Evolutionary conservation across 2,888 invertebrate species (phyloP).

Genomic region (Synergus gifuensis): DNA sequence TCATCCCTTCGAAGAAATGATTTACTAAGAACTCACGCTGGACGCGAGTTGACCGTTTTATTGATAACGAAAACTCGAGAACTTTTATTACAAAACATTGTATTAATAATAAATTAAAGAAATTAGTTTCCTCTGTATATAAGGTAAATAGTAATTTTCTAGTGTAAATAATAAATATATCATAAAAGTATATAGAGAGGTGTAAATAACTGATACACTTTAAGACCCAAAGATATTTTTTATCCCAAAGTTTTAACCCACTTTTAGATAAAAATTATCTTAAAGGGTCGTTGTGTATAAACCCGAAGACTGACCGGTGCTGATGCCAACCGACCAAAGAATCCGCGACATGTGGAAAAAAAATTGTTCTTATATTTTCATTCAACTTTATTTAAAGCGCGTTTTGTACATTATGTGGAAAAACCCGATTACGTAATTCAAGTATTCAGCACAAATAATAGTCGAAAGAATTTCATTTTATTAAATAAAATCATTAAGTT

Average conservation of each 20-base stretch:
- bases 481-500: background rate
- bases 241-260: conserved; percentile 44
- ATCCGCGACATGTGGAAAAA: conserved; percentile 56
- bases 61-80: background rate
- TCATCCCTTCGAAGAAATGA: conserved; percentile 29
- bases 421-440: background rate
- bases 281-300: conserved; percentile 68
- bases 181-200: conserved; percentile 12
- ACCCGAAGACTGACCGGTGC: conserved; percentile 76
- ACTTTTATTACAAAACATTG: conserved; percentile 10
- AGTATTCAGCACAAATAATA: conserved; percentile 24
- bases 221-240: conserved; percentile 7
- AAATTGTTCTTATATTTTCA: conserved; percentile 40
- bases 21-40: conserved; percentile 59
- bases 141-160: conserved; percentile 32
- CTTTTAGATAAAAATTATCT: conserved; percentile 40
- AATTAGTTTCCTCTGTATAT: conserved; percentile 28
- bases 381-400: conserved; percentile 1
- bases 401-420: conserved; percentile 1
- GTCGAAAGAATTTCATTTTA: background rate
- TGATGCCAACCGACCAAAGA: conserved; percentile 77
- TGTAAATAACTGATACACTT: conserved; percentile 58
- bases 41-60: conserved; percentile 55
- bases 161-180: conserved; percentile 35
- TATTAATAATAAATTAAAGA: conserved; percentile 26